These are phyloP conservation scores for Pentalonia nigronervosa DNA, from an alignment of 1,140 invertebrate species.

Conservation along the genomic window DNA sequence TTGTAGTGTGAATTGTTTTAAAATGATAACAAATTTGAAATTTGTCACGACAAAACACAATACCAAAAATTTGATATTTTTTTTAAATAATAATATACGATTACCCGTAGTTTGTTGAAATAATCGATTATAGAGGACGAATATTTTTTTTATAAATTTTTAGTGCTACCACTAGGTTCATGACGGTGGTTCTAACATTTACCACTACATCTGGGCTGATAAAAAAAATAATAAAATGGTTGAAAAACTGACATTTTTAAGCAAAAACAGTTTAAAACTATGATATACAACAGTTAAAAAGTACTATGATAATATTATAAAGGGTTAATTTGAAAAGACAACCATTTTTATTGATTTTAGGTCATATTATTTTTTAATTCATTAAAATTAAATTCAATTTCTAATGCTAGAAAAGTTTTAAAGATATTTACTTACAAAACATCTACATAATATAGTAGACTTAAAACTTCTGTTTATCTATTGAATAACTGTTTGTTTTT, in stretches of 20 bases:
- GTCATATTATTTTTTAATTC: neutral
- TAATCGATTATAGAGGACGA: neutral
- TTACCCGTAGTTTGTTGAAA: neutral
- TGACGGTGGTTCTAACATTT: no score
- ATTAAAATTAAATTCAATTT: neutral
- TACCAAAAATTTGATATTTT: neutral
- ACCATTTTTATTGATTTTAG: neutral
- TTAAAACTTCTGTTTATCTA: neutral
- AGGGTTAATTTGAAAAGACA: neutral
- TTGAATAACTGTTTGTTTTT: slow-evolving; percentile 3
- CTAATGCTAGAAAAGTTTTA: neutral
- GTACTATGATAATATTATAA: neutral
- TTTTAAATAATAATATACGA: neutral
- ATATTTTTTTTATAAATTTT: neutral
- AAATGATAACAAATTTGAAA: neutral
- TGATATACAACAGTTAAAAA: neutral
- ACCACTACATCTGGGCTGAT: neutral
- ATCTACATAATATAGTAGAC: neutral
- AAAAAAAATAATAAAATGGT: neutral
- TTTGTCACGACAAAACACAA: neutral
- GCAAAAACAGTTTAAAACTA: neutral
- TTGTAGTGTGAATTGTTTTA: neutral
- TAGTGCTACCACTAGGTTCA: neutral
- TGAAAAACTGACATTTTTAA: neutral
- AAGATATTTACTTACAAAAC: neutral